phyloP scores from a whole-genome alignment of 2,113 vertebrate species.

The Kryptolebias marmoratus region DNA sequence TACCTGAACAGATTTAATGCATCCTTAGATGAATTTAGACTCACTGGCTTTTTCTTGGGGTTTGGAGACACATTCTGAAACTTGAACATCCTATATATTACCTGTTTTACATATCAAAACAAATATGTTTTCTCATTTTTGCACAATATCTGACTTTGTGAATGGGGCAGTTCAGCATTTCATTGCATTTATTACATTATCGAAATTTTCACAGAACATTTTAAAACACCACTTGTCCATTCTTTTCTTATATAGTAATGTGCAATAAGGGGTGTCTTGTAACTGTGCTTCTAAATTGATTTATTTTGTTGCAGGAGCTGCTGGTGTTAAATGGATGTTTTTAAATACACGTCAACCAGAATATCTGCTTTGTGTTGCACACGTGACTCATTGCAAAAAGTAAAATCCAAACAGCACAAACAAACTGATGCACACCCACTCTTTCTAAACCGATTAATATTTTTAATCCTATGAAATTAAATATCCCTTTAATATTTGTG shows the following conservation, averaged over 20 bases:
- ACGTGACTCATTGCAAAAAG: constrained; percentile 3
- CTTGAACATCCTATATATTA: no score
- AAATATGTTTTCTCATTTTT: not conserved
- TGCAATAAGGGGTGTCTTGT: not conserved
- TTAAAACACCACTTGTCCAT: constrained; percentile 30
- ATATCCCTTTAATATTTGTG: not conserved
- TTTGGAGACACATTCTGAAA: not conserved
- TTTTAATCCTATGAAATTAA: no score
- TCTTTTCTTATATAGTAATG: not conserved
- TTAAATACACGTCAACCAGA: not conserved
- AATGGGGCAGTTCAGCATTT: not conserved
- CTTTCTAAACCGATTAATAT: not conserved
- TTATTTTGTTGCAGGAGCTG: not conserved
- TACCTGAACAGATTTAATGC: not conserved
- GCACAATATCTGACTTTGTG: not conserved
- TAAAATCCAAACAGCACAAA: constrained; percentile 7
- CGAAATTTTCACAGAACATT: constrained; percentile 37
- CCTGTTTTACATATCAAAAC: no score
- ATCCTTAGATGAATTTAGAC: not conserved
- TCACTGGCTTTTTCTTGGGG: not conserved
- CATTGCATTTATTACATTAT: constrained; percentile 56
- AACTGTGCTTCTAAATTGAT: not conserved
- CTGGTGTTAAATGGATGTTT: not conserved
- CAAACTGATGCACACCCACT: not conserved
- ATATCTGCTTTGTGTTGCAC: constrained; percentile 1